Evolutionary conservation across 2,797 vertebrate species (phyloP).

Genomic region (Galaxias olidus): DNA sequence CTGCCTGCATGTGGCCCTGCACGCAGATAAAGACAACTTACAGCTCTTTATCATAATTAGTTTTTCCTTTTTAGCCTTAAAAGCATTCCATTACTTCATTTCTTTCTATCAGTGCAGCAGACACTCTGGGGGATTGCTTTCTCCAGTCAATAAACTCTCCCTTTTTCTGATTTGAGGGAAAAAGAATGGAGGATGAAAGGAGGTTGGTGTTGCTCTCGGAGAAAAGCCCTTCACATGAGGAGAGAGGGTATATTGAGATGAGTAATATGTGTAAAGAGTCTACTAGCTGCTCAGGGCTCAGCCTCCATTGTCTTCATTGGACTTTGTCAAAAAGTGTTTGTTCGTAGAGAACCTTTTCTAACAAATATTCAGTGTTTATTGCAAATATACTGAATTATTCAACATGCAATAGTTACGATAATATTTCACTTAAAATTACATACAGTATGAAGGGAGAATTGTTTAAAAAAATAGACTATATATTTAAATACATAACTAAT

Average conservation of each 20-base stretch:
- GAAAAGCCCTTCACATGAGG: background rate
- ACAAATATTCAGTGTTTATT: no score
- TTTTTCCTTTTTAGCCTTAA: slow-evolving; percentile 81
- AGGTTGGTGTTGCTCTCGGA: slow-evolving; percentile 15
- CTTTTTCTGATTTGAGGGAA: slow-evolving; percentile 31
- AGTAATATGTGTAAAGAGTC: background rate
- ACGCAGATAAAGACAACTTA: slow-evolving; percentile 79
- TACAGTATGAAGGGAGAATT: no score
- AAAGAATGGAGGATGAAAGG: slow-evolving; percentile 14
- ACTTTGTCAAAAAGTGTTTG: no score
- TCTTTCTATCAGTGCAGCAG: slow-evolving; percentile 69
- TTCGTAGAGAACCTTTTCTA: no score
- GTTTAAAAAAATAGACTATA: no score
- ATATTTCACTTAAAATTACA: no score
- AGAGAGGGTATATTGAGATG: background rate
- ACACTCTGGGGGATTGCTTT: slow-evolving; percentile 71
- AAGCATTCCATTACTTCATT: slow-evolving; percentile 80
- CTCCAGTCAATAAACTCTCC: slow-evolving; percentile 55
- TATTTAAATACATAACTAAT: no score
- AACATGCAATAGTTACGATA: no score
- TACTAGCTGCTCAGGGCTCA: no score
- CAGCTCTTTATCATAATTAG: slow-evolving; percentile 86
- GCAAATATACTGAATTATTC: no score
- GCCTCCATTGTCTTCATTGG: no score
- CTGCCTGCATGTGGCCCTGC: slow-evolving; percentile 77